Evolutionary conservation across 2,888 invertebrate species (phyloP).

Genomic region (Catotricha subobsoleta): DNA sequence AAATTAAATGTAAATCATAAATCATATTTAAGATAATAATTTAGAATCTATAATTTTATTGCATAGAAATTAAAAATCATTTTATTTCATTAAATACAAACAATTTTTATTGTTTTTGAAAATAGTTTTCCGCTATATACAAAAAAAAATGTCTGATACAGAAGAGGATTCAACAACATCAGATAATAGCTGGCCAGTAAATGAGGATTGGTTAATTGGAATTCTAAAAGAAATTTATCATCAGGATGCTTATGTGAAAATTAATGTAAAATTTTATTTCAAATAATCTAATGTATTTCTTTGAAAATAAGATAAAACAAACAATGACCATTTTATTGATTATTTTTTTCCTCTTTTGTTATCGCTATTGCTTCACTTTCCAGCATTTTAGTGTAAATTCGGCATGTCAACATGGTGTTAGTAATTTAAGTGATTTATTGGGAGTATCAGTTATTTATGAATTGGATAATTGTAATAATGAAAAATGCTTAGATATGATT

Average conservation of each 20-base stretch:
- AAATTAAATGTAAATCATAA: too few relatives aligned
- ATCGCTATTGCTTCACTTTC: background rate
- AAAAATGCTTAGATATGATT: conserved; percentile 33
- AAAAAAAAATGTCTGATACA: conserved; percentile 16
- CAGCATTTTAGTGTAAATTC: conserved; percentile 34
- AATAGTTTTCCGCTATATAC: too few relatives aligned
- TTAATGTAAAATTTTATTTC: conserved; percentile 12
- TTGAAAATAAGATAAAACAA: background rate
- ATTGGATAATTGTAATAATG: conserved; percentile 21
- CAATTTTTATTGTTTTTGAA: too few relatives aligned
- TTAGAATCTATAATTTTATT: too few relatives aligned
- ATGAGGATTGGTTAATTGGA: conserved; percentile 17
- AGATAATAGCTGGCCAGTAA: conserved; percentile 17
- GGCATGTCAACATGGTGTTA: conserved; percentile 47
- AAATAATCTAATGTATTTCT: background rate
- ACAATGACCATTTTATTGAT: background rate
- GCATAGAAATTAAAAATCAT: too few relatives aligned
- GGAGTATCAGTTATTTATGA: conserved; percentile 55
- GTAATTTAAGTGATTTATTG: conserved; percentile 56
- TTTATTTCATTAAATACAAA: too few relatives aligned
- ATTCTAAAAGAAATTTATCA: conserved; percentile 16
- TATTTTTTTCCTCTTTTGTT: background rate
- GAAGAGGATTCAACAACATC: conserved; percentile 16
- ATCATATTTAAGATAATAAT: too few relatives aligned
- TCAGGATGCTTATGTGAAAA: conserved; percentile 15